Evolutionary conservation across 2,113 vertebrate species (phyloP).

Genomic region (Origma solitaria): DNA sequence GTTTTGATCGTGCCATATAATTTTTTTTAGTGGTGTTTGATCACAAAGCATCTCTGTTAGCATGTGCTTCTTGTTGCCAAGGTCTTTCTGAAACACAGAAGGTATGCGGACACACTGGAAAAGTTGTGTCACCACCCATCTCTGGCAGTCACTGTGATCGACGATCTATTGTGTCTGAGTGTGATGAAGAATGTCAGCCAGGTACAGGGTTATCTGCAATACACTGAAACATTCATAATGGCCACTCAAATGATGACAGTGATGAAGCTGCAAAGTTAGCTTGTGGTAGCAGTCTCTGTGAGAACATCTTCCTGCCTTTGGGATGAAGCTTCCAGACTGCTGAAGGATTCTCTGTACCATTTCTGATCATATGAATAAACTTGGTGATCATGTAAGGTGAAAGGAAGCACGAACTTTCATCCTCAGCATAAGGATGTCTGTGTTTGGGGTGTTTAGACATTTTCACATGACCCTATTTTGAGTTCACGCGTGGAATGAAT

Average conservation of each 20-base stretch:
- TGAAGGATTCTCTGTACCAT: neutral
- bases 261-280: neutral
- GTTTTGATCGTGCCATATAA: neutral
- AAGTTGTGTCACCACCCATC: neutral
- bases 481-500: neutral
- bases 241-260: neutral
- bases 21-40: neutral
- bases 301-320: neutral
- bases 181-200: neutral
- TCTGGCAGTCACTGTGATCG: neutral
- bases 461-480: neutral
- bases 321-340: neutral
- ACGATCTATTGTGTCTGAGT: neutral
- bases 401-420: neutral
- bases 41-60: neutral
- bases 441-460: neutral
- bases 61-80: neutral
- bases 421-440: neutral
- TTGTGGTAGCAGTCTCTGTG: neutral
- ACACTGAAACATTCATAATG: neutral
- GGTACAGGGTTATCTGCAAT: neutral
- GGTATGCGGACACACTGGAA: neutral
- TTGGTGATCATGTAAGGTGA: accelerated
- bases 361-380: neutral
- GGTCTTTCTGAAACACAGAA: neutral